Evolutionary conservation across 2,888 invertebrate species (phyloP).

Genomic region (Oxystoma pomonae): DNA sequence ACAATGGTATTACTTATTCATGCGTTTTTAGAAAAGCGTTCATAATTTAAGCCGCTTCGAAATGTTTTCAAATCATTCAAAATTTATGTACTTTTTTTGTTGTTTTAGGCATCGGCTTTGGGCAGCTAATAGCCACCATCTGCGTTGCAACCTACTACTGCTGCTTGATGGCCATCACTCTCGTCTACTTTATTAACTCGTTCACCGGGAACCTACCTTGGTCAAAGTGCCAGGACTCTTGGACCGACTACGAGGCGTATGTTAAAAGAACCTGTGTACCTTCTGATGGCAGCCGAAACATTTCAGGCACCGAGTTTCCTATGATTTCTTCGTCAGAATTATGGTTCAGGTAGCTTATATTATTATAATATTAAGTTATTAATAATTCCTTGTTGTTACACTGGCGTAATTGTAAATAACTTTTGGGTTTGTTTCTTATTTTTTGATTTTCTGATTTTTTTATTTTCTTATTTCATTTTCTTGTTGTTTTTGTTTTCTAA

Average conservation of each 20-base stretch:
- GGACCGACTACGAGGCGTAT: slow-evolving; percentile 43
- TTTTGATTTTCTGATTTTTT: no score
- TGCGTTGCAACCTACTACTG: slow-evolving; percentile 74
- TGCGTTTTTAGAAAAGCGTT: no score
- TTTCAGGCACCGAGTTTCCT: neutral
- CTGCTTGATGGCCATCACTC: slow-evolving; percentile 66
- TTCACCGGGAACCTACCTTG: slow-evolving; percentile 70
- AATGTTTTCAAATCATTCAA: no score
- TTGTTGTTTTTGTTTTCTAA: no score
- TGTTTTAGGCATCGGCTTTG: slow-evolving; percentile 62
- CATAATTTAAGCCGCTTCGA: no score
- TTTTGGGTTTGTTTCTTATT: no score
- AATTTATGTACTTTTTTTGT: no score
- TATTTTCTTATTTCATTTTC: no score
- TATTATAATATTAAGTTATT: no score
- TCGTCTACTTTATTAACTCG: slow-evolving; percentile 70
- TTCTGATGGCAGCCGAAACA: slow-evolving; percentile 16
- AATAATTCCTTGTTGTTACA: no score
- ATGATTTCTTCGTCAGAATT: slow-evolving; percentile 49
- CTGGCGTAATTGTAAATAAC: no score
- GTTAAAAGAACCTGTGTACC: slow-evolving; percentile 34
- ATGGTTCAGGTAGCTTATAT: slow-evolving; percentile 54
- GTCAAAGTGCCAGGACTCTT: slow-evolving; percentile 61
- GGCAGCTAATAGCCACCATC: slow-evolving; percentile 58
- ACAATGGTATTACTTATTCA: no score